Evolutionary conservation across 2,888 invertebrate species (phyloP).

Genomic region (Epirrhoe alternata): DNA sequence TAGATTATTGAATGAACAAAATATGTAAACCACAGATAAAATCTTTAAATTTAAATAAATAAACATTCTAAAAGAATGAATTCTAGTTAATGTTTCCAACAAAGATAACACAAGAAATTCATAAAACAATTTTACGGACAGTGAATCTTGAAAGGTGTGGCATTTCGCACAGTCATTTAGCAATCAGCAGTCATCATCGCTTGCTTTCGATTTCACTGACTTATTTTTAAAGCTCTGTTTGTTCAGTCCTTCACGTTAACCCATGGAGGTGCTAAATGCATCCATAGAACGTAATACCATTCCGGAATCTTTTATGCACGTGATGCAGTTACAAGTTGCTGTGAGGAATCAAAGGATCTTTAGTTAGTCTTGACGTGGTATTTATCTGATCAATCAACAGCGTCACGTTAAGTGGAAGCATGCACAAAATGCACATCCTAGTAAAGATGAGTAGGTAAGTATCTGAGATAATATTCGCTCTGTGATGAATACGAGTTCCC

Average conservation of each 20-base stretch:
- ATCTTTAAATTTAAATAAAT: too few relatives aligned
- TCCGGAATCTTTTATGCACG: not conserved
- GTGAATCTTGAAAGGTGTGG: not conserved
- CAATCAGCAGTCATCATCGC: constrained; percentile 31
- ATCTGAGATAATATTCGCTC: too few relatives aligned
- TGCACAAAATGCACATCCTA: too few relatives aligned
- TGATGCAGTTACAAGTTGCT: not conserved
- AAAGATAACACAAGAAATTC: constrained; percentile 24
- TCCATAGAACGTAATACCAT: constrained; percentile 21
- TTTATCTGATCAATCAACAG: too few relatives aligned
- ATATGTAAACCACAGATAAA: too few relatives aligned
- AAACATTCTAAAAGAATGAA: too few relatives aligned
- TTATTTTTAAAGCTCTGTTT: constrained; percentile 36
- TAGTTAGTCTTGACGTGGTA: not conserved
- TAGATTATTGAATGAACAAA: too few relatives aligned
- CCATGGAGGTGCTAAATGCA: constrained; percentile 41
- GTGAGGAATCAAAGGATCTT: not conserved
- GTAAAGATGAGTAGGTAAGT: too few relatives aligned
- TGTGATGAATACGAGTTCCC: too few relatives aligned
- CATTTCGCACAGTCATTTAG: constrained; percentile 29
- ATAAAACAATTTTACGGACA: not conserved
- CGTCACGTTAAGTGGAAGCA: too few relatives aligned
- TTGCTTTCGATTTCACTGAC: constrained; percentile 30
- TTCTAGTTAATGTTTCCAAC: too few relatives aligned
- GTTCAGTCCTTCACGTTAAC: constrained; percentile 39